Evolutionary conservation across 2,888 invertebrate genomes (phyloP).

Genomic region (Aleiodes leptofemur): DNA sequence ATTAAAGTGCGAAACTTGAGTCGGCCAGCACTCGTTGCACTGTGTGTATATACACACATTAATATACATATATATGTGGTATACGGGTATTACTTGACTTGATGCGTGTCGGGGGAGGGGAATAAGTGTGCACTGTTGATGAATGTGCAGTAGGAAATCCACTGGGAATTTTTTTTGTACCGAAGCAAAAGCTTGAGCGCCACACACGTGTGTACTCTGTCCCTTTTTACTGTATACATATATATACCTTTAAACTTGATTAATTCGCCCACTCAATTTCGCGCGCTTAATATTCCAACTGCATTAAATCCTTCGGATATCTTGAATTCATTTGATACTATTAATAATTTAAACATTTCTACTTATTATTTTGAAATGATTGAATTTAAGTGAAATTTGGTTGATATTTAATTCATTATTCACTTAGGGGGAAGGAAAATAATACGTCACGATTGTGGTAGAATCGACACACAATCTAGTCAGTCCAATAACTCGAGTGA

Average conservation of each 20-base stretch:
- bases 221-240: background rate
- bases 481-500: slow-evolving; percentile 56
- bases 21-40: slow-evolving; percentile 54
- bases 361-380: background rate
- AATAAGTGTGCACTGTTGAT: slow-evolving; percentile 53
- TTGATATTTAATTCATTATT: background rate
- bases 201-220: slow-evolving; percentile 21
- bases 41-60: slow-evolving; percentile 2
- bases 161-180: slow-evolving; percentile 2
- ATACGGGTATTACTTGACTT: slow-evolving; percentile 51
- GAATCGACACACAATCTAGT: background rate
- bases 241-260: slow-evolving; percentile 19
- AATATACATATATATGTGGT: background rate
- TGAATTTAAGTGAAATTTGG: background rate
- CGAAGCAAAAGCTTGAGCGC: background rate
- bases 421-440: background rate
- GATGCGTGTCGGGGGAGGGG: slow-evolving; percentile 55
- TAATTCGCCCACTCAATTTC: slow-evolving; percentile 41
- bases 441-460: slow-evolving; percentile 14
- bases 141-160: slow-evolving; percentile 50
- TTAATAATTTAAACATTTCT: slow-evolving; percentile 14
- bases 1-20: slow-evolving; percentile 67
- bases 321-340: slow-evolving; percentile 27
- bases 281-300: slow-evolving; percentile 10
- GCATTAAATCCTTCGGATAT: slow-evolving; percentile 16